phyloP scores from a whole-genome alignment of 2,113 vertebrate species.

The Centrocercus urophasianus region DNA sequence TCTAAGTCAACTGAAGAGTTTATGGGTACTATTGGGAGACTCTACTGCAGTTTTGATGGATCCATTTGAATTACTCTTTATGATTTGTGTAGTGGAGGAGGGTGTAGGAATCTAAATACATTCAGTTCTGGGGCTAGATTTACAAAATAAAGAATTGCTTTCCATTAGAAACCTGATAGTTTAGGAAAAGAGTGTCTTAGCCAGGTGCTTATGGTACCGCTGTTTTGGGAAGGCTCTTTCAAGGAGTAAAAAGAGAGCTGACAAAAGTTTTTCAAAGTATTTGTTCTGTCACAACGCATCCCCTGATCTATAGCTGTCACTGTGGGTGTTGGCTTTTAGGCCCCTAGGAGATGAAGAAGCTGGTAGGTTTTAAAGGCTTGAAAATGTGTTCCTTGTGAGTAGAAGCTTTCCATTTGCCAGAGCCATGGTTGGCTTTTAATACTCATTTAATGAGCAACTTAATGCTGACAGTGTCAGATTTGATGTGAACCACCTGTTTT shows the following conservation, averaged over 20 bases:
- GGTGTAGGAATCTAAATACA: background rate
- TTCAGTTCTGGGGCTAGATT: background rate
- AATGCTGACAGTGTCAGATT: background rate
- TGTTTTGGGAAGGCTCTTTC: background rate
- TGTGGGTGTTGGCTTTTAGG: background rate
- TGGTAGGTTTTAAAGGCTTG: background rate
- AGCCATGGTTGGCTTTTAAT: background rate
- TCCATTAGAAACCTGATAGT: background rate
- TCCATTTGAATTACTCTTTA: background rate
- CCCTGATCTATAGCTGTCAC: background rate
- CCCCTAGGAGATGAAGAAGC: background rate
- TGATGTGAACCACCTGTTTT: background rate
- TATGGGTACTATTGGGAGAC: background rate
- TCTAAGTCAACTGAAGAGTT: background rate
- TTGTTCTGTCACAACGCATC: background rate
- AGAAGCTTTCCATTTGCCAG: background rate
- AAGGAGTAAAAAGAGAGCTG: background rate
- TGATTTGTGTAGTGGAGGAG: background rate
- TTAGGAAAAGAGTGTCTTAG: background rate
- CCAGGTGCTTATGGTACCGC: background rate
- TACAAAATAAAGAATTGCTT: background rate
- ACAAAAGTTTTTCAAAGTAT: background rate
- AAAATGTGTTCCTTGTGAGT: background rate
- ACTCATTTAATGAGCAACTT: background rate
- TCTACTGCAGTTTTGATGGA: background rate